Evolutionary conservation across 2,888 invertebrate species (phyloP).

Genomic region (Andrena bucephala): DNA sequence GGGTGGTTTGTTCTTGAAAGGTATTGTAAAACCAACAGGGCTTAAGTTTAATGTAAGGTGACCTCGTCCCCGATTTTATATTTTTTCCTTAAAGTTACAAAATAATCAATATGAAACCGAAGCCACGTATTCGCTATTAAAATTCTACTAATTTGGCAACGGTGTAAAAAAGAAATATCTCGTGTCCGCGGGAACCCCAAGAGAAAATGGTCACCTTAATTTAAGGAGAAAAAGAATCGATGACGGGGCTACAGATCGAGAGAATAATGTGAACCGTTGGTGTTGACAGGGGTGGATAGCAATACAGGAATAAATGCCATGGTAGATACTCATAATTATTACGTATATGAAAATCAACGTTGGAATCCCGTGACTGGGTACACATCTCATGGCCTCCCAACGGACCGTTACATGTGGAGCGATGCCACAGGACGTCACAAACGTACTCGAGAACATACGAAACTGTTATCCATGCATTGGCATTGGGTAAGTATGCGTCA

Average conservation of each 20-base stretch:
- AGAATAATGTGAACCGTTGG: neutral
- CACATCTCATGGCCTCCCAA: constrained; percentile 93
- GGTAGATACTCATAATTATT: constrained; percentile 94
- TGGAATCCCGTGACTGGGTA: constrained; percentile 97
- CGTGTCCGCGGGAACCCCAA: too few species aligned
- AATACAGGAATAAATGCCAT: constrained; percentile 90
- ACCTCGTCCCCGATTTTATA: too few species aligned
- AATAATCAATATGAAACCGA: too few species aligned
- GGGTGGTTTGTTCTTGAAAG: constrained; percentile 93
- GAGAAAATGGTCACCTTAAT: too few species aligned
- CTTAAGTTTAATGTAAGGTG: too few species aligned
- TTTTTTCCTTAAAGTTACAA: too few species aligned
- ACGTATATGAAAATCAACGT: constrained; percentile 97
- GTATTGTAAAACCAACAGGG: constrained; percentile 77
- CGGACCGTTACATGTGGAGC: constrained; percentile 96
- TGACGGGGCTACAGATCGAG: neutral
- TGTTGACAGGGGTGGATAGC: constrained; percentile 85
- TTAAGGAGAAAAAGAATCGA: too few species aligned
- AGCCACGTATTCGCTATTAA: too few species aligned
- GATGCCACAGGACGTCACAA: constrained; percentile 94
- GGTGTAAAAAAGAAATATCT: too few species aligned
- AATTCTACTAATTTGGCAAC: too few species aligned
- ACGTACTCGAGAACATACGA: constrained; percentile 94
- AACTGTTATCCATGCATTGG: constrained; percentile 94
- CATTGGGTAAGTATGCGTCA: constrained; percentile 90